Percentiles rank a stretch among this genome's conserved stretches.
Conservation (phyloP, 1,140 invertebrate genomes). For the Bacillus rossius region DNA sequence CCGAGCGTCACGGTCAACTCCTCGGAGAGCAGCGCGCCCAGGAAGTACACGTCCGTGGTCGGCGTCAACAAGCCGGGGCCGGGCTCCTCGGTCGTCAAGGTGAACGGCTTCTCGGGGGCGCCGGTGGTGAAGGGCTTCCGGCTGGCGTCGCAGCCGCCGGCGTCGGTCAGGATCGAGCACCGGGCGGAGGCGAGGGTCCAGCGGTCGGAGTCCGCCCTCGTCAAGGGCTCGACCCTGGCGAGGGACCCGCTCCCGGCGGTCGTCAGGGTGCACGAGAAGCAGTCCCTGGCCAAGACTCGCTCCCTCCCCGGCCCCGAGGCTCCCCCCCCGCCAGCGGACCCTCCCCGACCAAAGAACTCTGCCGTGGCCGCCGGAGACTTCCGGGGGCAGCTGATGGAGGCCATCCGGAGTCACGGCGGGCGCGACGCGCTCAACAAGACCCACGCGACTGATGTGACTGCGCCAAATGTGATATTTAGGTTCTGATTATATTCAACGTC, state of each 20-base stretch:
- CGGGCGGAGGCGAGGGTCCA: not conserved
- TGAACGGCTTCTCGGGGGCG: constrained; percentile 27
- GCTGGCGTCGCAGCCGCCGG: not conserved
- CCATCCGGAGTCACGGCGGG: constrained; percentile 64
- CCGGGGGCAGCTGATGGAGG: constrained; percentile 59
- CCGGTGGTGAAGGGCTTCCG: constrained; percentile 36
- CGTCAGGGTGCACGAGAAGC: not conserved
- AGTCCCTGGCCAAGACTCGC: not conserved
- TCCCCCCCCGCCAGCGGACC: constrained; percentile 12
- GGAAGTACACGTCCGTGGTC: constrained; percentile 30
- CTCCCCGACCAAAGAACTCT: constrained; percentile 4
- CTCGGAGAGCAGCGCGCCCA: not conserved
- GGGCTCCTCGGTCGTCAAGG: constrained; percentile 20
- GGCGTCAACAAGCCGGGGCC: constrained; percentile 19
- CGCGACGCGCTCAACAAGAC: constrained; percentile 44
- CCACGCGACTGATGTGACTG: too few relatives aligned
- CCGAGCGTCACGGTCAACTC: not conserved
- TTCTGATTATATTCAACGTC: too few relatives aligned
- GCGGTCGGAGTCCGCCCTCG: not conserved
- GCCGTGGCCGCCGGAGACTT: constrained; percentile 43
- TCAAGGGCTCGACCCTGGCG: not conserved
- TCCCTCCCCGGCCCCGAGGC: not conserved
- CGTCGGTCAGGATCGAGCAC: too few relatives aligned
- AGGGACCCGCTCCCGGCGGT: not conserved
- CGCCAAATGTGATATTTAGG: too few relatives aligned